Evolutionary conservation across 2,888 invertebrate species (phyloP).

Genomic region (Choristoneura rosaceana): DNA sequence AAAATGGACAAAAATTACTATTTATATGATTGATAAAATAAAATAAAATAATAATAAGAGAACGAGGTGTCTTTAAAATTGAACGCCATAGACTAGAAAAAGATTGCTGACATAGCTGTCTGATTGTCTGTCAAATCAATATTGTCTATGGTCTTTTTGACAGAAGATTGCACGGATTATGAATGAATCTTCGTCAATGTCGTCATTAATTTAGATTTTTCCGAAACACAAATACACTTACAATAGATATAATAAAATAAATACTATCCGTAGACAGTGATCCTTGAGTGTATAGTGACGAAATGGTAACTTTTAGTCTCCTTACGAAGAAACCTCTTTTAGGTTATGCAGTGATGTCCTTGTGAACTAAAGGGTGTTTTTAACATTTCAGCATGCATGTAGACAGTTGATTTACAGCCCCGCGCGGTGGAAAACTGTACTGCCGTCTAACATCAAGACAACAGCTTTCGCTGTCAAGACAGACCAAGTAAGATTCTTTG

Average conservation of each 20-base stretch:
- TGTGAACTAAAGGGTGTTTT: conserved; percentile 48
- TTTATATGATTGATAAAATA: background rate
- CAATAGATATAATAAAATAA: conserved; percentile 48
- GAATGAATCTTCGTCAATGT: conserved; percentile 64
- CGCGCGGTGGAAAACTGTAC: conserved; percentile 76
- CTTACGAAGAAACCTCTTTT: conserved; percentile 49
- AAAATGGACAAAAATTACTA: background rate
- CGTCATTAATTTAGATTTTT: conserved; percentile 60
- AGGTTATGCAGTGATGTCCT: conserved; percentile 68
- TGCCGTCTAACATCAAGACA: conserved; percentile 71
- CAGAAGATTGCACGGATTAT: conserved; percentile 63
- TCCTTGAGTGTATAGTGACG: conserved; percentile 49
- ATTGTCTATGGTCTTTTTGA: conserved; percentile 55
- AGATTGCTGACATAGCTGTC: background rate
- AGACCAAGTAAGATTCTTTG: conserved; percentile 67
- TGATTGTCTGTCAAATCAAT: conserved; percentile 26
- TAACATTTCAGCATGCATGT: conserved; percentile 74
- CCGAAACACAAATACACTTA: conserved; percentile 53
- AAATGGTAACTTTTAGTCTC: conserved; percentile 60
- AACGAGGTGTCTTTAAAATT: background rate
- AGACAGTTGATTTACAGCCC: conserved; percentile 77
- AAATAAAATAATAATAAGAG: background rate
- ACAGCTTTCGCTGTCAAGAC: conserved; percentile 62
- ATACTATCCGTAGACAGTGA: conserved; percentile 47
- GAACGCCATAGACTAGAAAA: background rate